Conservation (phyloP, 2,888 invertebrate genomes). For the Thymelicus acteon region DNA sequence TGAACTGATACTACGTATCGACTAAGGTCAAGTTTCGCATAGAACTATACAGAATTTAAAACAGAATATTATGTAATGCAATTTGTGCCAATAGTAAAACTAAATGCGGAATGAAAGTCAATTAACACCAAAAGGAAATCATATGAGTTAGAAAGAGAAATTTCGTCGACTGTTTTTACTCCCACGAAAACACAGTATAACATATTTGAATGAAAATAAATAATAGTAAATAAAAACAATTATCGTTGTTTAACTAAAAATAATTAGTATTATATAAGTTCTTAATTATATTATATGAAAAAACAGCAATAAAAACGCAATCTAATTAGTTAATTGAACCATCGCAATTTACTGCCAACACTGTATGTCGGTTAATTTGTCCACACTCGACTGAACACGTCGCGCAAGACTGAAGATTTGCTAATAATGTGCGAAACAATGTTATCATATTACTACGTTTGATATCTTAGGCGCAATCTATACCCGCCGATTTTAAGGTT, state of each 20-base stretch:
- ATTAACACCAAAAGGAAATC: no score
- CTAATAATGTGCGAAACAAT: slow-evolving; percentile 16
- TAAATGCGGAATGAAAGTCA: no score
- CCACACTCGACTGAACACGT: neutral
- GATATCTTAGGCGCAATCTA: neutral
- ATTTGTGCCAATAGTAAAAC: no score
- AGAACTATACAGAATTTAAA: no score
- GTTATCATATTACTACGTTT: neutral
- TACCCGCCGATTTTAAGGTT: neutral
- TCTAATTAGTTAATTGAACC: neutral
- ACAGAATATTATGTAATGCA: no score
- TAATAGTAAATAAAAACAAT: no score
- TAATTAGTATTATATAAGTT: neutral
- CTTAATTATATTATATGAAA: neutral
- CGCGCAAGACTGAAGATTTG: slow-evolving; percentile 5
- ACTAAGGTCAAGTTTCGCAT: no score
- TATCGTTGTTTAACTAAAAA: no score
- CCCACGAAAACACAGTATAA: no score
- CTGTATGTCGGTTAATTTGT: slow-evolving; percentile 7
- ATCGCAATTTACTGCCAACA: neutral
- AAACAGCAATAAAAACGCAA: neutral
- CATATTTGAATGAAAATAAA: no score
- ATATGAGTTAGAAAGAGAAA: no score
- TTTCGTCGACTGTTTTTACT: no score
- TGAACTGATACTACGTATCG: neutral